Percentiles rank a stretch among this genome's conserved stretches.
phyloP scores from a whole-genome alignment of 2,888 invertebrate genomes.

The Tholera decimalis region DNA sequence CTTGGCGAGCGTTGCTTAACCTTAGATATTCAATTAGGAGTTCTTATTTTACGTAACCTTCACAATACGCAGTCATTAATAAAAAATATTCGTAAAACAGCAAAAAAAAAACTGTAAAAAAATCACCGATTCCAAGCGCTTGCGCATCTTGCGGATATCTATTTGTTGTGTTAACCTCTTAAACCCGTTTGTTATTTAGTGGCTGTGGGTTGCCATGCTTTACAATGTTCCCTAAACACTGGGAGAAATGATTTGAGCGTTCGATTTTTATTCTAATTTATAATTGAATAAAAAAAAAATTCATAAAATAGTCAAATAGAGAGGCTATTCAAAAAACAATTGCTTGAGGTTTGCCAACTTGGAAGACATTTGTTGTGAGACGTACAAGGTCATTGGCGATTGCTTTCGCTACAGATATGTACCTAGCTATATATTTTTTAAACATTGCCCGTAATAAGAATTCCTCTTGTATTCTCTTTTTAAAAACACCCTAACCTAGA shows the following conservation, averaged over 20 bases:
- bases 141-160: constrained; percentile 24
- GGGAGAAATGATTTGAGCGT: not conserved
- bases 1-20: not conserved
- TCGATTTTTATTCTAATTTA: too few relatives aligned
- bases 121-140: constrained; percentile 13
- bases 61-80: not conserved
- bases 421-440: too few relatives aligned
- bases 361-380: too few relatives aligned
- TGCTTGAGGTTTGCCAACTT: too few relatives aligned
- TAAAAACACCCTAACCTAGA: too few relatives aligned
- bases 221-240: constrained; percentile 12
- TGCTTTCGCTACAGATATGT: too few relatives aligned
- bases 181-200: constrained; percentile 32
- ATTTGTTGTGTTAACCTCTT: constrained; percentile 42
- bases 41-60: not conserved
- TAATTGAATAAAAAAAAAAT: too few relatives aligned
- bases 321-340: too few relatives aligned
- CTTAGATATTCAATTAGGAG: not conserved
- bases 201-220: constrained; percentile 6
- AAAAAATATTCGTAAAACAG: not conserved
- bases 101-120: constrained; percentile 14
- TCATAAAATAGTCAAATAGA: too few relatives aligned
- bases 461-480: too few relatives aligned
- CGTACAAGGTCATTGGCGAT: too few relatives aligned
- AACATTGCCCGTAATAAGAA: too few relatives aligned